A percentile compares a stretch with the other conserved stretches of the same genome.
phyloP scores from a whole-genome alignment of 1,140 invertebrate genomes.

The Atta texana region DNA sequence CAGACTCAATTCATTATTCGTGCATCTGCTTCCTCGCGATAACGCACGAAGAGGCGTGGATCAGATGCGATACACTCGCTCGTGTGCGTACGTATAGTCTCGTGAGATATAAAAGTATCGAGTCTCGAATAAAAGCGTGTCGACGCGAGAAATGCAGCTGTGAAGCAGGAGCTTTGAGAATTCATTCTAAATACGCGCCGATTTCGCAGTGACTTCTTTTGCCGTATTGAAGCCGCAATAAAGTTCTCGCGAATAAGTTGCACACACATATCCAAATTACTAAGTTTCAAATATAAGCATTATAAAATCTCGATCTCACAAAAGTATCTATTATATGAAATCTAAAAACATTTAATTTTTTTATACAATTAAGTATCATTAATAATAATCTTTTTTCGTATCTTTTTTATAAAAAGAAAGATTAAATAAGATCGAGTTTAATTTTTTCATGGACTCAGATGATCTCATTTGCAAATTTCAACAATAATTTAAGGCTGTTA shows the following conservation, averaged over 20 bases:
- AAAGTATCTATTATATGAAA: background rate
- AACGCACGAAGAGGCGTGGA: slow-evolving; percentile 51
- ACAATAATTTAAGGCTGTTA: background rate
- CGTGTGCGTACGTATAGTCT: background rate
- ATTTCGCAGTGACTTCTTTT: background rate
- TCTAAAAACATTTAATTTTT: background rate
- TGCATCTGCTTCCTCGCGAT: slow-evolving; percentile 30
- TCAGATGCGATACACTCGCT: slow-evolving; percentile 5
- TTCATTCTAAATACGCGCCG: slow-evolving; percentile 16
- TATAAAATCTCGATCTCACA: background rate
- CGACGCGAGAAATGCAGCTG: slow-evolving; percentile 42
- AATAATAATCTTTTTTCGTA: background rate
- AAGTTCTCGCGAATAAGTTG: background rate
- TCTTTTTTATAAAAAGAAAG: background rate
- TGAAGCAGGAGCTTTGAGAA: slow-evolving; percentile 63
- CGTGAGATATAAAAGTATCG: slow-evolving; percentile 55
- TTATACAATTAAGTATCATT: background rate
- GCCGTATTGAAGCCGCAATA: background rate
- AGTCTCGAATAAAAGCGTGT: slow-evolving; percentile 25
- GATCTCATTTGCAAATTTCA: background rate
- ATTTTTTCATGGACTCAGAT: background rate
- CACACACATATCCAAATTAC: background rate
- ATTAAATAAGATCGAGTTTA: background rate
- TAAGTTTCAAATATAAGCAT: slow-evolving; percentile 7
- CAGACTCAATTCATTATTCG: slow-evolving; percentile 47